A percentile compares a stretch with the other conserved stretches of the same genome.
These are phyloP conservation scores for Sicus ferrugineus DNA, from an alignment of 2,888 invertebrate genomes.

Conservation along the genomic window DNA sequence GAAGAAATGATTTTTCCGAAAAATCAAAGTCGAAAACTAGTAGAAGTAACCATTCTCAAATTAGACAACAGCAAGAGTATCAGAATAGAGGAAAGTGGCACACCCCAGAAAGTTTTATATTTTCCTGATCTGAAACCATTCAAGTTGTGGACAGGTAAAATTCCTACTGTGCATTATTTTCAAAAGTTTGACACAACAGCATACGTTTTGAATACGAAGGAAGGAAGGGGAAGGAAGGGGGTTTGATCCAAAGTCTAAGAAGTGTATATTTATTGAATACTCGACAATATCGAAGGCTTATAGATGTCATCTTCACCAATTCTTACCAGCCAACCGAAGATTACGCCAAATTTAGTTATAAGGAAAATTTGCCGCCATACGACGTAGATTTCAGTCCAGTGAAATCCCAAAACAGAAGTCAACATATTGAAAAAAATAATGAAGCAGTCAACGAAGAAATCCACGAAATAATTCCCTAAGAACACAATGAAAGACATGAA, in stretches of 20 bases:
- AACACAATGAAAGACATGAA: neutral
- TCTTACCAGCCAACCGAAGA: neutral
- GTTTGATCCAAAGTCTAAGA: too few relatives aligned
- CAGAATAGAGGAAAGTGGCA: too few relatives aligned
- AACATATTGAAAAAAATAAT: neutral
- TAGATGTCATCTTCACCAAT: neutral
- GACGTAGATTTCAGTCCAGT: neutral
- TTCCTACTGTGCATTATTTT: neutral
- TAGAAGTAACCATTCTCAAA: too few relatives aligned
- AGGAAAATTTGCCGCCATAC: neutral
- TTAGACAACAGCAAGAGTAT: too few relatives aligned
- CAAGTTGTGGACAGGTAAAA: neutral
- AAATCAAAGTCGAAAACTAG: too few relatives aligned
- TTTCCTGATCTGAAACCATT: neutral
- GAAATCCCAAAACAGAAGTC: neutral
- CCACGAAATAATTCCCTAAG: neutral
- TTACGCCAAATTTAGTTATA: neutral
- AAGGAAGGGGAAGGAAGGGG: too few relatives aligned
- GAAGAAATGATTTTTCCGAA: too few relatives aligned
- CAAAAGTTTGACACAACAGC: neutral
- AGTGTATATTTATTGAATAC: too few relatives aligned
- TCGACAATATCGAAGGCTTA: too few relatives aligned
- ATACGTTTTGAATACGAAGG: neutral
- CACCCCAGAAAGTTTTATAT: too few relatives aligned
- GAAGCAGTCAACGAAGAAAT: neutral